Conservation (phyloP, 2,888 invertebrate species). For the Nymphalis polychloros region DNA sequence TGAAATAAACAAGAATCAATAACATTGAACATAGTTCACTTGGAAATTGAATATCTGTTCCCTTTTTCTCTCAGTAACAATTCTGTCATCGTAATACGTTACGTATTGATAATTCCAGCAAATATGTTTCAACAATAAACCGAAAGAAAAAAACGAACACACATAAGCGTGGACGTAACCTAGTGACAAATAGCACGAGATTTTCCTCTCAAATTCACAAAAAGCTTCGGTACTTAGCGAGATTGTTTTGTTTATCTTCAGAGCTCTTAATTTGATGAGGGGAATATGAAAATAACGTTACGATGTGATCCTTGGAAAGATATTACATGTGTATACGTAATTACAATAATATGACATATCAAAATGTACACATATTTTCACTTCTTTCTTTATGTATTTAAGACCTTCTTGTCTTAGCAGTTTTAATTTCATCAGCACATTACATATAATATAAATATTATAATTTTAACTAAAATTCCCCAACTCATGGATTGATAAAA, state of each 20-base stretch:
- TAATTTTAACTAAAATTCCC: too few species aligned
- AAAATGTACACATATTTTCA: not conserved
- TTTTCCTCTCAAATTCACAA: conserved; percentile 55
- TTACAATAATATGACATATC: conserved; percentile 22
- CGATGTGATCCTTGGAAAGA: conserved; percentile 34
- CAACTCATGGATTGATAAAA: too few species aligned
- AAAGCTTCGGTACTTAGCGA: conserved; percentile 55
- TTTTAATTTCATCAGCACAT: too few species aligned
- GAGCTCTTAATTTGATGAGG: conserved; percentile 69
- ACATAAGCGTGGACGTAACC: not conserved
- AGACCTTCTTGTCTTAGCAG: too few species aligned
- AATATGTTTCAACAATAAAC: too few species aligned
- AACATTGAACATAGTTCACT: too few species aligned
- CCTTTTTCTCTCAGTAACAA: too few species aligned
- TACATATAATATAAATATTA: too few species aligned
- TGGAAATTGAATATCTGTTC: too few species aligned
- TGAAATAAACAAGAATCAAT: too few species aligned
- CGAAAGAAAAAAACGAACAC: not conserved
- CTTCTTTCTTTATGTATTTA: not conserved
- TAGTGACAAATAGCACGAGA: conserved; percentile 52
- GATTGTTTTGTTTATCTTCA: conserved; percentile 60
- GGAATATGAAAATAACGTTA: conserved; percentile 68
- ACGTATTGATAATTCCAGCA: too few species aligned
- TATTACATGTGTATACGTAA: conserved; percentile 28
- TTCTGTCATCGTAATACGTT: too few species aligned